A percentile compares a stretch with the other conserved stretches of the same genome.
phyloP scores from a whole-genome alignment of 2,113 vertebrate species.

The Micromys minutus region DNA sequence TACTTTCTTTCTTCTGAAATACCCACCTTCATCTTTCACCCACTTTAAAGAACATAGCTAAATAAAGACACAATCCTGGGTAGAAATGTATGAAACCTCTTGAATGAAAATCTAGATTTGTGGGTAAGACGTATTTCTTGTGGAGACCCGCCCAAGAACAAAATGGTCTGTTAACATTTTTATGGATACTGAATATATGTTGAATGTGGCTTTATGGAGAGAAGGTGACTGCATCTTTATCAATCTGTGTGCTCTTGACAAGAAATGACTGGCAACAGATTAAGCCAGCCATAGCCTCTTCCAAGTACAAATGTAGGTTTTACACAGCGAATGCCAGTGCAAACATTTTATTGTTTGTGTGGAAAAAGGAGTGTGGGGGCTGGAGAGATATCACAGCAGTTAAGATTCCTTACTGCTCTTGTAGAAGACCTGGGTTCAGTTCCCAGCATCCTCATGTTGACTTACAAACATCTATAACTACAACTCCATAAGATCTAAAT shows the following conservation, averaged over 20 bases:
- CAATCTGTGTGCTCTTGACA: background rate
- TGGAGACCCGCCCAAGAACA: background rate
- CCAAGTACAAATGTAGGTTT: background rate
- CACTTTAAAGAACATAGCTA: conserved; percentile 44
- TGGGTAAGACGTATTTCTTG: background rate
- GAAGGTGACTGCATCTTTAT: background rate
- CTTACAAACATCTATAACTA: background rate
- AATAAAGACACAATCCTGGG: conserved; percentile 16
- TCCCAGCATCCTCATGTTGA: background rate
- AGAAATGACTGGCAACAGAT: background rate
- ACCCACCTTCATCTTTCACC: background rate
- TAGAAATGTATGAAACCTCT: conserved; percentile 26
- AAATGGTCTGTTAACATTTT: background rate
- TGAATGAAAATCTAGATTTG: conserved; percentile 55
- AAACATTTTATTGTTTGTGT: background rate
- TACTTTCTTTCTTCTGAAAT: conserved; percentile 44
- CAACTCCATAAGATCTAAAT: background rate
- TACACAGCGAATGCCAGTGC: background rate
- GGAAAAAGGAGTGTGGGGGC: background rate
- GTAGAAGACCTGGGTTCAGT: background rate
- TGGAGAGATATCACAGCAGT: background rate
- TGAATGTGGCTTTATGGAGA: background rate
- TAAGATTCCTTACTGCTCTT: background rate
- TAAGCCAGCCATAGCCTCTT: background rate
- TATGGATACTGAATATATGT: background rate